Conservation (phyloP, 2,888 invertebrate genomes). For the Acronicta leporina region DNA sequence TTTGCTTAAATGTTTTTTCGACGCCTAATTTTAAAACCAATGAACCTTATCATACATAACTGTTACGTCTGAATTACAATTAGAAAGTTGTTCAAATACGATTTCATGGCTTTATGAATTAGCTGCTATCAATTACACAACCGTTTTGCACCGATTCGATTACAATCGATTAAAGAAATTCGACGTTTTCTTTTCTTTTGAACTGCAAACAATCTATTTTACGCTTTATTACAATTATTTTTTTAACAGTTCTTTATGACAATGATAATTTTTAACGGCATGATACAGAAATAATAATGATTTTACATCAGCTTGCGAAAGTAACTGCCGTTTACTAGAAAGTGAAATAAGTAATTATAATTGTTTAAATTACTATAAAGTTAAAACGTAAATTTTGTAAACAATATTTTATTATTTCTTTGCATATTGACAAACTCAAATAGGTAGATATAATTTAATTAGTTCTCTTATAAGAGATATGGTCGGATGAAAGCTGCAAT, state of each 20-base stretch:
- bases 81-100: conserved; percentile 75
- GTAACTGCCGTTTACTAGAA: conserved; percentile 15
- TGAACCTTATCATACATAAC: conserved; percentile 38
- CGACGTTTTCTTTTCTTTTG: conserved; percentile 43
- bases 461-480: too few relatives aligned
- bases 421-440: too few relatives aligned
- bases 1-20: too few relatives aligned
- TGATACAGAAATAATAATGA: not conserved
- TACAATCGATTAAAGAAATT: conserved; percentile 46
- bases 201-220: conserved; percentile 36
- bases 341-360: not conserved
- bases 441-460: too few relatives aligned
- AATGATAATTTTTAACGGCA: conserved; percentile 4
- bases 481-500: too few relatives aligned
- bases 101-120: conserved; percentile 64
- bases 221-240: conserved; percentile 11
- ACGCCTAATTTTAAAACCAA: conserved; percentile 2
- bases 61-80: conserved; percentile 58
- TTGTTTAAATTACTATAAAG: too few relatives aligned
- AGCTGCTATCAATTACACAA: conserved; percentile 60
- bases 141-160: conserved; percentile 43
- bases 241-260: conserved; percentile 25
- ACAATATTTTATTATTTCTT: too few relatives aligned
- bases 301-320: conserved; percentile 33
- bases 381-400: too few relatives aligned